Percentiles rank a stretch among this genome's conserved stretches.
These are phyloP conservation scores for Philereme vetulata DNA, from an alignment of 2,888 invertebrate species.

Conservation along the genomic window DNA sequence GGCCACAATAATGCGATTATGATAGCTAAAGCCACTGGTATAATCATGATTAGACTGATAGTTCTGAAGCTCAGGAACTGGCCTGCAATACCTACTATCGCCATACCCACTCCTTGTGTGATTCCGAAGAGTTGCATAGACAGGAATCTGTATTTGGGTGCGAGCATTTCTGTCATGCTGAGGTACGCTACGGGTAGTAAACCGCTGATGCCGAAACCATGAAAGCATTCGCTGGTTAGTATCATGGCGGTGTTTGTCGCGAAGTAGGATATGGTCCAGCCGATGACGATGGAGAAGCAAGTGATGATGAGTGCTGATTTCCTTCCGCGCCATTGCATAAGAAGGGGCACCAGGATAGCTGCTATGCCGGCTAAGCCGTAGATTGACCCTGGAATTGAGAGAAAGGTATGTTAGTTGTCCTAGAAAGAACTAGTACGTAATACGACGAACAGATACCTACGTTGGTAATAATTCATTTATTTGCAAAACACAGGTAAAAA, in stretches of 20 bases:
- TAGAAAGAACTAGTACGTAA: not conserved
- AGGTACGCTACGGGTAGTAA: conserved; percentile 29
- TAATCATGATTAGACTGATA: conserved; percentile 29
- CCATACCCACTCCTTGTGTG: conserved; percentile 24
- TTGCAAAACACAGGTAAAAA: too few species aligned
- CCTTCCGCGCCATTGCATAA: conserved; percentile 37
- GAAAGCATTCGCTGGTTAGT: conserved; percentile 30
- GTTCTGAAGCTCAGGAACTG: conserved; percentile 35
- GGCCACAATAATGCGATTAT: conserved; percentile 34
- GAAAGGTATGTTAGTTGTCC: not conserved
- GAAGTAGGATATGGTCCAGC: conserved; percentile 31
- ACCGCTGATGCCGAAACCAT: conserved; percentile 34
- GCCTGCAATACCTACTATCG: conserved; percentile 22
- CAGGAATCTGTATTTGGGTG: conserved; percentile 30
- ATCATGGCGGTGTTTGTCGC: conserved; percentile 18
- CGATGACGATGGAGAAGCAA: conserved; percentile 30
- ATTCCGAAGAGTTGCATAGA: conserved; percentile 28
- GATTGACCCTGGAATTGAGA: conserved; percentile 32
- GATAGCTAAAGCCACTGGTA: conserved; percentile 28
- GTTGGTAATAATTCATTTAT: too few species aligned
- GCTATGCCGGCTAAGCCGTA: conserved; percentile 37
- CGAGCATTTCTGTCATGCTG: conserved; percentile 36
- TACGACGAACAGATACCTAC: too few species aligned
- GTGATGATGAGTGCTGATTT: conserved; percentile 33
- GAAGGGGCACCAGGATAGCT: conserved; percentile 29